These are phyloP conservation scores for Centrocercus urophasianus DNA, from an alignment of 2,113 vertebrate genomes.

Conservation along the genomic window DNA sequence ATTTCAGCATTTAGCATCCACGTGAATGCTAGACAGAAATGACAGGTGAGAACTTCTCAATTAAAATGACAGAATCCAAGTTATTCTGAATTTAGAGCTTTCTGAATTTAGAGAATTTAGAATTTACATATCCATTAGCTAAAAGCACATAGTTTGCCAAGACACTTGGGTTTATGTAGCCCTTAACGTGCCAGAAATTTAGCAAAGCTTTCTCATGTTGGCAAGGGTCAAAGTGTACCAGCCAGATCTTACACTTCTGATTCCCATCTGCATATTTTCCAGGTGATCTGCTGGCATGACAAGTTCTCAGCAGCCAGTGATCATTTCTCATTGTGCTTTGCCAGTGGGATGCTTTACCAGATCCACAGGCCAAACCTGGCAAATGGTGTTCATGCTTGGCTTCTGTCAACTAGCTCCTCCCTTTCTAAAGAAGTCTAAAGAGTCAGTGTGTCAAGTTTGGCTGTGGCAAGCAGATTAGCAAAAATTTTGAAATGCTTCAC, in stretches of 20 bases:
- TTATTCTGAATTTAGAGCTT: background rate
- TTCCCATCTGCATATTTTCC: background rate
- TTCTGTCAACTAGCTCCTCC: background rate
- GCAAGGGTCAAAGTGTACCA: background rate
- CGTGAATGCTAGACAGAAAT: background rate
- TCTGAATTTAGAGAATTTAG: too few relatives aligned
- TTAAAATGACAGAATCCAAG: background rate
- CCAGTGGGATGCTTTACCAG: fast-evolving
- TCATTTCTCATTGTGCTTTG: background rate
- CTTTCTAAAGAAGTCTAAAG: background rate
- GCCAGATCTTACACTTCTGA: background rate
- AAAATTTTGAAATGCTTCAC: background rate
- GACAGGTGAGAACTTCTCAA: background rate
- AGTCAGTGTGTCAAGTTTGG: background rate
- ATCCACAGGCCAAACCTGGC: background rate
- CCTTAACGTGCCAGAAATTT: background rate
- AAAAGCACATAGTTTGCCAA: background rate
- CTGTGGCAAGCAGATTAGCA: background rate
- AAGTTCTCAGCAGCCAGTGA: background rate
- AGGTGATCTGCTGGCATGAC: background rate
- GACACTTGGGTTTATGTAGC: background rate
- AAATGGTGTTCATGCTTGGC: fast-evolving
- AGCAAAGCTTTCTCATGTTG: background rate
- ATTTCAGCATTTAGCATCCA: background rate
- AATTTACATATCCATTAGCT: background rate